Conservation (phyloP, 2,797 vertebrate species). For the Clarias platycephalus region DNA sequence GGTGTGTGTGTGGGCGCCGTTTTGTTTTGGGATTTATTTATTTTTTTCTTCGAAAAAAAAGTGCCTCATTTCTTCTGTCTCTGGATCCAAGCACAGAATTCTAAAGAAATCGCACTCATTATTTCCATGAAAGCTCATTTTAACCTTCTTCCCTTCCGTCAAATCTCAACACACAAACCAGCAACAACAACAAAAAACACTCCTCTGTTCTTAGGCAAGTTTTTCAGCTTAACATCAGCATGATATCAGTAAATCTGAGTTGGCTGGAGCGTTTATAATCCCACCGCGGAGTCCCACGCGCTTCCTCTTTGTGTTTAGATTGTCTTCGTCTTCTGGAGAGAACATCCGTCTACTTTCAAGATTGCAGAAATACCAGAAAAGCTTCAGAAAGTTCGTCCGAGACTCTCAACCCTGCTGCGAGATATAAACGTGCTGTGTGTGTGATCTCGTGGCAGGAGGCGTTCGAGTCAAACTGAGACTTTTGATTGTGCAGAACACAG, state of each 20-base stretch:
- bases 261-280: background rate
- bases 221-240: background rate
- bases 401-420: background rate
- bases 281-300: background rate
- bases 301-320: conserved; percentile 8
- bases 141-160: background rate
- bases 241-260: background rate
- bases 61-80: background rate
- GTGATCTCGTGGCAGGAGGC: too few relatives aligned
- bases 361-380: background rate
- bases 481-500: too few relatives aligned
- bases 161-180: background rate
- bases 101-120: background rate
- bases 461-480: too few relatives aligned
- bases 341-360: background rate
- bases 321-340: background rate
- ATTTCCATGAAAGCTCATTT: background rate
- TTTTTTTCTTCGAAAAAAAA: background rate
- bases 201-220: background rate
- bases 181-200: background rate
- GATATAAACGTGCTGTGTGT: background rate
- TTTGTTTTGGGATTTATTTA: background rate
- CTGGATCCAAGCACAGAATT: background rate
- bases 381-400: background rate
- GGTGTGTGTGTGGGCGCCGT: background rate